A percentile compares a stretch with the other conserved stretches of the same genome.
Evolutionary conservation across 2,113 vertebrate species (phyloP).

Genomic region (Empidonax alnorum): DNA sequence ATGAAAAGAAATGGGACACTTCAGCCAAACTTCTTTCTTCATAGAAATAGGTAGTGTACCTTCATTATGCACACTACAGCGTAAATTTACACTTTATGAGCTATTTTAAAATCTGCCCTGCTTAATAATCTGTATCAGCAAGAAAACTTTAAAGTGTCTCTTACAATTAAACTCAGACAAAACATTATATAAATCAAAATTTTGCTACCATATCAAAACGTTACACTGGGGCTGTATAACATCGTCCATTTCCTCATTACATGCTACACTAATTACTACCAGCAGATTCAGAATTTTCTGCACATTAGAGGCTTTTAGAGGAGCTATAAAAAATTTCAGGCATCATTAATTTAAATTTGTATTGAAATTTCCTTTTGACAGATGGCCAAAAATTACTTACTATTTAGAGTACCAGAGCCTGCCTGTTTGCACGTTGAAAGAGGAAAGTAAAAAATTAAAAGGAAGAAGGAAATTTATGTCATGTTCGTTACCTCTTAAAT

Average conservation of each 20-base stretch:
- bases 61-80: conserved; percentile 51
- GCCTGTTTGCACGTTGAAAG: conserved; percentile 84
- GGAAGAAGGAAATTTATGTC: conserved; percentile 83
- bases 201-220: conserved; percentile 84
- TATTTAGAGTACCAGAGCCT: conserved; percentile 83
- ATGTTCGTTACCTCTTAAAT: conserved; percentile 85
- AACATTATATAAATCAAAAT: conserved; percentile 82
- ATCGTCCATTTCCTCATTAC: conserved; percentile 82
- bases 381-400: conserved; percentile 89
- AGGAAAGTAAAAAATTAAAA: conserved; percentile 84
- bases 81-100: conserved; percentile 72
- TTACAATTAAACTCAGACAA: conserved; percentile 79
- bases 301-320: conserved; percentile 88
- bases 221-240: conserved; percentile 80
- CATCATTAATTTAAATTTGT: conserved; percentile 90
- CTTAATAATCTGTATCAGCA: conserved; percentile 79
- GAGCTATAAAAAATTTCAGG: conserved; percentile 87
- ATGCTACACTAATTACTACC: conserved; percentile 88
- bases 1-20: background rate
- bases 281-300: conserved; percentile 84
- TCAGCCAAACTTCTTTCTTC: conserved; percentile 20
- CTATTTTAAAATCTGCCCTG: conserved; percentile 69
- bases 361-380: conserved; percentile 88
- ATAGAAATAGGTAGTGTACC: conserved; percentile 4
- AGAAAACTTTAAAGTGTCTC: conserved; percentile 78